Base-by-base conservation (phyloP, 2,888 invertebrate genomes). In the Sepioteuthis lessoniana region DNA sequence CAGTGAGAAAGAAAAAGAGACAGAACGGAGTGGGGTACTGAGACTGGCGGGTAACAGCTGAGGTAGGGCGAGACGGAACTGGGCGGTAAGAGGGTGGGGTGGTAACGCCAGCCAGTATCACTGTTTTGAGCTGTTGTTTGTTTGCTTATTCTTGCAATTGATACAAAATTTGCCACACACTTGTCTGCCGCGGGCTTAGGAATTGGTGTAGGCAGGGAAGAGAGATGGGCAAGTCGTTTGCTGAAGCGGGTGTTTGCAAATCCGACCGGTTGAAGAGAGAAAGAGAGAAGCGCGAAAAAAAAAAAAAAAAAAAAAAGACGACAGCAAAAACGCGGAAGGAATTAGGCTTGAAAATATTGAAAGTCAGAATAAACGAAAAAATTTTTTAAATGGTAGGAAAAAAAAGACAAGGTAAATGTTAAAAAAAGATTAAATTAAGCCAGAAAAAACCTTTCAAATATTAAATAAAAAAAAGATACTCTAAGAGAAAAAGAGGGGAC, bases 131-230 rank as follows among this genome's bases (percentile, higher is more conserved):
- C 76, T 31, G 76, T 76, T 76, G 76, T 76, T 60, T 60, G 60
- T 60, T 76, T 76, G 76, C 76, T 76, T 76, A 76, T n/a, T 31
- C 76, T 76, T 76, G 76, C 31, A 76, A 76, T 76, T 76, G 76
- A 76, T 76, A 76, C 76, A 76, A 76, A 76, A 76, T 76, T 76
- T 76, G 76, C 76, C 76, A 76, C 76, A 76, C 76, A 76, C 76
- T 76, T 76, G 76, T 76, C 76, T 76, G 76, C 76, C 76, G 76
- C 31, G 1, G 76, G 76, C 31, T 7, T 76, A 76, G 31, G 76
- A 76, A n/a, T n/a, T 76, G 76, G n/a, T 76, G 76, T n/a, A 76
- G 76, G n/a, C n/a, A 76, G 76, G 76, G n/a, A 76, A 31, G 76
- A 31, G 31, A n/a, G 31, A 76, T 19, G 50, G 50, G 50, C 19